phyloP scores from a whole-genome alignment of 1,140 invertebrate genomes.

The Nixonia krombeini region DNA sequence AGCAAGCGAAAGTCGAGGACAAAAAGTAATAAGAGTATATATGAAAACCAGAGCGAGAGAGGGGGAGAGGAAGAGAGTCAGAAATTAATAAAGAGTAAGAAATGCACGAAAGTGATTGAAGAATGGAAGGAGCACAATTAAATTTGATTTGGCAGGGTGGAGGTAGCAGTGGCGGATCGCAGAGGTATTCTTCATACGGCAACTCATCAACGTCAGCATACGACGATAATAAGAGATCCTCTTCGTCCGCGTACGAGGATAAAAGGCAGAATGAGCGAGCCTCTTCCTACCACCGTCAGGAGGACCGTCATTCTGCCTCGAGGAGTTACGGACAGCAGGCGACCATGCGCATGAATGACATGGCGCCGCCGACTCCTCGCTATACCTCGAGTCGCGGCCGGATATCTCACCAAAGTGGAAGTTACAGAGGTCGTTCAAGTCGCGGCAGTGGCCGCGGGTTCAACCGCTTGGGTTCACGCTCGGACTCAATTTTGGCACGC shows the following conservation, averaged over 20 bases:
- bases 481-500: constrained; percentile 61
- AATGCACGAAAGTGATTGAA: constrained; percentile 40
- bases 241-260: constrained; percentile 64
- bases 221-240: constrained; percentile 66
- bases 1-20: too few relatives aligned
- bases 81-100: constrained; percentile 29
- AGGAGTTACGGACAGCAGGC: constrained; percentile 62
- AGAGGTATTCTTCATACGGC: constrained; percentile 64
- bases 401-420: constrained; percentile 58
- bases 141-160: constrained; percentile 70
- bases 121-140: constrained; percentile 63
- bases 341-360: constrained; percentile 61
- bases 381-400: constrained; percentile 63
- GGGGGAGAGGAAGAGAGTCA: constrained; percentile 22
- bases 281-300: constrained; percentile 65
- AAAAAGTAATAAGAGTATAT: constrained; percentile 20
- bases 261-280: constrained; percentile 65
- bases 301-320: constrained; percentile 66
- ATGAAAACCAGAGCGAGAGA: constrained; percentile 19
- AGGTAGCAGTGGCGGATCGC: constrained; percentile 62
- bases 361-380: constrained; percentile 59
- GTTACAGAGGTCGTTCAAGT: constrained; percentile 62
- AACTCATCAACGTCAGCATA: constrained; percentile 59
- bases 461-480: constrained; percentile 58
- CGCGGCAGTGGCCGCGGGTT: constrained; percentile 57